A percentile compares a stretch with the other conserved stretches of the same genome.
Conservation (phyloP, 2,113 vertebrate genomes). For the Carassius auratus region DNA sequence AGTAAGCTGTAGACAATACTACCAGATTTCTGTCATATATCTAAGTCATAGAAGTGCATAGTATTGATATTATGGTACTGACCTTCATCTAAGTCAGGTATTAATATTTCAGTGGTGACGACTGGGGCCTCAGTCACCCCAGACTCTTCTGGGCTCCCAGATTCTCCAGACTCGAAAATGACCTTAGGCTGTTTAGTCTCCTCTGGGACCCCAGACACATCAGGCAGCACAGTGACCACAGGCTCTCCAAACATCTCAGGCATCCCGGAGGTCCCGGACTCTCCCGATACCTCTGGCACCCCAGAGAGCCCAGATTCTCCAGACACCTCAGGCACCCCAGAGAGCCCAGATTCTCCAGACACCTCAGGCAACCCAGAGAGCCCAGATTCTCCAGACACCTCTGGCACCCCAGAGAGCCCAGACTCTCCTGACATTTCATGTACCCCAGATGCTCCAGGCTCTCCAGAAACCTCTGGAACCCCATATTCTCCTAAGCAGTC, state of each 20-base stretch:
- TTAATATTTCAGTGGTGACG: constrained; percentile 49
- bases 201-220: neutral
- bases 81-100: constrained; percentile 71
- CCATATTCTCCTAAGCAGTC: constrained; percentile 44
- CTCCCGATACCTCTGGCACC: neutral
- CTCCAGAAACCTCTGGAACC: neutral
- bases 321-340: neutral
- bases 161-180: constrained; percentile 35
- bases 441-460: neutral
- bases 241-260: neutral
- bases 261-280: neutral
- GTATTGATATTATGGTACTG: constrained; percentile 64
- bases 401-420: neutral
- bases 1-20: neutral
- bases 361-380: neutral
- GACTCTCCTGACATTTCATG: neutral
- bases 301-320: neutral
- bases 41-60: neutral
- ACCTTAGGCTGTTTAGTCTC: too few species aligned
- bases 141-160: neutral
- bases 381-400: constrained; percentile 3
- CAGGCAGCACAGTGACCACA: constrained; percentile 41
- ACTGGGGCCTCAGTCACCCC: constrained; percentile 8
- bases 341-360: neutral
- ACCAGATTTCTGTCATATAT: neutral